Base-by-base conservation (phyloP, 1,140 invertebrate genomes). In the Spodoptera frugiperda region DNA sequence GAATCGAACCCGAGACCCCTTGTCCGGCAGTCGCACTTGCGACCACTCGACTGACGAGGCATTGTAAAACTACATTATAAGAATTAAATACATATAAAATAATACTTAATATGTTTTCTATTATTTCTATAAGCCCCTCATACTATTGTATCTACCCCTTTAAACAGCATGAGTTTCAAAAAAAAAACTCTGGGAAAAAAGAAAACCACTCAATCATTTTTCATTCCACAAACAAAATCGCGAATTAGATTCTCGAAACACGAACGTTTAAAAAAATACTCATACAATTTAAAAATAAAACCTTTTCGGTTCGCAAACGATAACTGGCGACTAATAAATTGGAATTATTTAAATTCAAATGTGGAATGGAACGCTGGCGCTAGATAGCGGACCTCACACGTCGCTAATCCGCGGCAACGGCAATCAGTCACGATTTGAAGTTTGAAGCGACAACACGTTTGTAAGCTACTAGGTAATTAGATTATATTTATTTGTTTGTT, bases 381-480 rank as follows among this genome's bases (percentile, higher is more conserved):
- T 67, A 67, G 65, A 68, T 67, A 67, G 19, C 48, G 49, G 65
- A 68, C 65, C 65, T 33, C 65, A 68, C 65, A 68, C 65, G 65
- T 33, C 17, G 65, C 33, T 49, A 67, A 68, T 68, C 14, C 48
- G 14, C 6, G 65, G n/a, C 44, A 68, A 19, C 39, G 21, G 0
- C 25, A 5, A 68, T 51, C 65, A 48, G 65, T 68, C 65, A 68
- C 65, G 65, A 51, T 25, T 14, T 15, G 14, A 14, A 8, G 44
- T 63, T 44, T 15, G 33, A 44, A 12, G n/a, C 30, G 17, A 33
- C 1, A 15, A 15, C 59, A 63, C 59, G 15, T 63, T 54, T 59
- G 39, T 46, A 51, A n/a, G 48, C 48, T 63, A 12, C 44, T 49
- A 25, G 63, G 19, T 67, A 67, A 67, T 67, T 67, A 19, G 39